Evolutionary conservation across 2,113 vertebrate genomes (phyloP).

Genomic region (Laticauda colubrina): DNA sequence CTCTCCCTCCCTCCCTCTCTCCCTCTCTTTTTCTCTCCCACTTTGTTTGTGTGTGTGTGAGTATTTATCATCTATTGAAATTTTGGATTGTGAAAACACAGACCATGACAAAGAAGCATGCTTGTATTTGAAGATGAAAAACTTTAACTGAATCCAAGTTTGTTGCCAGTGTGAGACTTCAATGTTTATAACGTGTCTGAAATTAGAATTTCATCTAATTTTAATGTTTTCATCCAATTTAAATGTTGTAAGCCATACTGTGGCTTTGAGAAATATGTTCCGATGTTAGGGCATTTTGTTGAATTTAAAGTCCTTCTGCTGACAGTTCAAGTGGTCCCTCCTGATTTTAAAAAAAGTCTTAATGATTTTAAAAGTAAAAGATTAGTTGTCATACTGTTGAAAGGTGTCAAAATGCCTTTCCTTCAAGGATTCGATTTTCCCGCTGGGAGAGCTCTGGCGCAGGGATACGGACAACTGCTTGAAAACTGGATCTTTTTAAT

Average conservation of each 20-base stretch:
- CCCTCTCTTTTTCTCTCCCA: rapidly evolving
- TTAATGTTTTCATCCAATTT: neutral
- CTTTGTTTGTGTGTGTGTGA: no score
- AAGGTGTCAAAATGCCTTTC: no score
- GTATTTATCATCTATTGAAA: neutral
- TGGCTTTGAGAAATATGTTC: neutral
- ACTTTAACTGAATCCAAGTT: neutral
- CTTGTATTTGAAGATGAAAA: neutral
- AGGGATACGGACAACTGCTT: no score
- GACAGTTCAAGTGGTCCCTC: neutral
- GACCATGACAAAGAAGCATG: neutral
- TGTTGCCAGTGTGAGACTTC: neutral
- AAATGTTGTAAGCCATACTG: neutral
- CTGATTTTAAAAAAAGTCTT: neutral
- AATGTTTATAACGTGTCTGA: neutral
- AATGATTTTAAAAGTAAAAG: neutral
- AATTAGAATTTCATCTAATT: neutral
- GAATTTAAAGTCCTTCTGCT: neutral
- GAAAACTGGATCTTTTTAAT: no score
- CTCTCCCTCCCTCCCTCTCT: neutral
- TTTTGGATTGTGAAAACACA: neutral
- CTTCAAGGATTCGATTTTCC: no score
- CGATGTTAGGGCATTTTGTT: neutral
- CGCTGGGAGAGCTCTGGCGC: no score
- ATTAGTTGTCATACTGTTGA: neutral